A percentile compares a stretch with the other conserved stretches of the same genome.
Evolutionary conservation across 2,888 invertebrate species (phyloP).

Genomic region (Dione juno): DNA sequence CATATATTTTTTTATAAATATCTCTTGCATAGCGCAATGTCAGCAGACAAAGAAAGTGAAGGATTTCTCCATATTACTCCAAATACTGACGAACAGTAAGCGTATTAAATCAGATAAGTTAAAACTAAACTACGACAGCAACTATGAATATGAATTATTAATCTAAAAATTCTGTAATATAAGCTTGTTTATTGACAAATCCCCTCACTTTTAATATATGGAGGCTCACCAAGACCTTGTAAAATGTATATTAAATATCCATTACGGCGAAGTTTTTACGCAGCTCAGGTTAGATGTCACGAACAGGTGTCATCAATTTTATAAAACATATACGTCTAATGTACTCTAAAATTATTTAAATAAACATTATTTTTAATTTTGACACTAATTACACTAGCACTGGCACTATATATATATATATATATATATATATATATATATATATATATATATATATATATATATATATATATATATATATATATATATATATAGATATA

Average conservation of each 20-base stretch:
- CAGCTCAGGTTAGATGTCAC: not conserved
- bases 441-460: too few relatives aligned
- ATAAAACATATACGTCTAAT: not conserved
- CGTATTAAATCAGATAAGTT: too few relatives aligned
- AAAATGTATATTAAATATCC: slow-evolving; percentile 21
- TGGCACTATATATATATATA: not conserved
- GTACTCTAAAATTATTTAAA: not conserved
- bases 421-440: too few relatives aligned
- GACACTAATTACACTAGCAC: slow-evolving; percentile 13
- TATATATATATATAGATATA: too few relatives aligned
- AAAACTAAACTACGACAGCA: too few relatives aligned
- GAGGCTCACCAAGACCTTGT: not conserved
- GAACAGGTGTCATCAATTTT: slow-evolving; percentile 27
- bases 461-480: too few relatives aligned
- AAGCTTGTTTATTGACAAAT: not conserved
- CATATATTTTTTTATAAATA: too few relatives aligned
- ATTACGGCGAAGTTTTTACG: slow-evolving; percentile 3
- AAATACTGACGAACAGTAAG: too few relatives aligned
- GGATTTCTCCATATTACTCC: too few relatives aligned
- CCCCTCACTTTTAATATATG: not conserved
- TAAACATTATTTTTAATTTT: not conserved
- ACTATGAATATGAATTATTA: too few relatives aligned
- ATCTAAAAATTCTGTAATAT: not conserved
- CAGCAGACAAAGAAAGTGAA: too few relatives aligned
- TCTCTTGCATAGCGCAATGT: too few relatives aligned